Evolutionary conservation across 2,888 invertebrate genomes (phyloP), one percentile per base, ranked within the genome.

Genomic region (Polymixis flavicincta): DNA sequence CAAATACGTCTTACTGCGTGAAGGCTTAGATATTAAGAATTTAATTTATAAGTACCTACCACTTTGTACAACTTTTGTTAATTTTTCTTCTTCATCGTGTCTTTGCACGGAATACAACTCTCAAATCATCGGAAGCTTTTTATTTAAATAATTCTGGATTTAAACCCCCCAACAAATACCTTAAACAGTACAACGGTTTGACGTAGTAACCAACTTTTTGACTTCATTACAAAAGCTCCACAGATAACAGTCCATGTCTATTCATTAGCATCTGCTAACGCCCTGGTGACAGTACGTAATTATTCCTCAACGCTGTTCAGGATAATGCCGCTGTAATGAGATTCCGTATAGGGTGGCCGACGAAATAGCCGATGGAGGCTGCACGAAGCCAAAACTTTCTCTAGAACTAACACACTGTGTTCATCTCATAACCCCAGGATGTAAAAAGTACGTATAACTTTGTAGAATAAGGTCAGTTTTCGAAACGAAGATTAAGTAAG

Each of bases 261-360:
- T 82, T 86, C 83, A 85, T 87, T 84, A 87, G 78, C 82, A 78
- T 59, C 63, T 69, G 57, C 68, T 75, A 73, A 76, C 42, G 48
- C 63, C 52, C 37, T 59, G 63, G 82, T 79, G 82, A 73, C 85
- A 78, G 85, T 32, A 32, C 2, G 32, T 89, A 84, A 85, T 78
- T 87, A 86, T 89, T 89, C 81, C 84, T 74, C 70, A 64, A 79
- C 87, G 85, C 83, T 85, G 78, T 82, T 78, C 71, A 71, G 83
- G 80, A 87, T 85, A 88, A 87, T 80, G 85, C 83, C 63, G 67
- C 76, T 80, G 75, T 89, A 87, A 87, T 88, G 86, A 89, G 87
- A 90, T 89, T 89, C 82, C 74, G 83, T 77, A 75, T 78, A 80
- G 78, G 77, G 79, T 82, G 75, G 54, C 54, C 60, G 28, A 74